Evolutionary conservation across 2,797 vertebrate genomes (phyloP).

Genomic region (Clarias fuscus): DNA sequence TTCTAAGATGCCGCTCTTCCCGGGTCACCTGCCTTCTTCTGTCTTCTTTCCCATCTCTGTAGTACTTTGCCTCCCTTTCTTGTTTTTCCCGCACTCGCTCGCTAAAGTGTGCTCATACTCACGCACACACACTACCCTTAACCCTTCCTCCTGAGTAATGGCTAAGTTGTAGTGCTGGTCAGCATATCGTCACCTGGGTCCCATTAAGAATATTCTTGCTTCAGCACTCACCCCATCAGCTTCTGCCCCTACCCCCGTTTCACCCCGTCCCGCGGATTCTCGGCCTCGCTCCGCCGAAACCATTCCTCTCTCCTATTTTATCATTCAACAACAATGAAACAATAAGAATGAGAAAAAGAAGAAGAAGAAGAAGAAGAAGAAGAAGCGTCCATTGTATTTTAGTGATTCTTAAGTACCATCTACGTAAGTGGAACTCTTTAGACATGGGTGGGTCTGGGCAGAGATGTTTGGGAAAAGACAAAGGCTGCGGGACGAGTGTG

Average conservation of each 20-base stretch:
- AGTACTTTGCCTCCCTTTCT: background rate
- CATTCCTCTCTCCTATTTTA: constrained; percentile 37
- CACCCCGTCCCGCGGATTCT: constrained; percentile 47
- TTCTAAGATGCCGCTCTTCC: background rate
- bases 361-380: background rate
- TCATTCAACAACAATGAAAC: constrained; percentile 39
- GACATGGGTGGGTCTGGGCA: constrained; percentile 22
- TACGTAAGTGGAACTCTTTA: constrained; percentile 43
- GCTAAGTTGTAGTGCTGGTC: constrained; percentile 72
- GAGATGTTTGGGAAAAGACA: constrained; percentile 51
- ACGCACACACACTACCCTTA: constrained; percentile 43
- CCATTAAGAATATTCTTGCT: constrained; percentile 75
- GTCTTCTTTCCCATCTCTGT: background rate
- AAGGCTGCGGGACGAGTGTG: constrained; percentile 39
- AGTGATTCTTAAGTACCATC: constrained; percentile 21
- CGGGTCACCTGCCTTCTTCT: constrained; percentile 1
- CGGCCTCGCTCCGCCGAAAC: constrained; percentile 23
- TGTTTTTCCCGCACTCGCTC: background rate
- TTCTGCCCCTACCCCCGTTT: constrained; percentile 48
- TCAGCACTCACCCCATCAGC: constrained; percentile 63
- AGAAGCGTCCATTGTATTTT: constrained; percentile 29
- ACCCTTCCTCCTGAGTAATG: constrained; percentile 68
- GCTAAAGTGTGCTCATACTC: constrained; percentile 29
- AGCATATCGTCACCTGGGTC: constrained; percentile 79
- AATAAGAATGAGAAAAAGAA: constrained; percentile 3